Conservation (phyloP, 2,888 invertebrate species). For the Acronicta leporina region DNA sequence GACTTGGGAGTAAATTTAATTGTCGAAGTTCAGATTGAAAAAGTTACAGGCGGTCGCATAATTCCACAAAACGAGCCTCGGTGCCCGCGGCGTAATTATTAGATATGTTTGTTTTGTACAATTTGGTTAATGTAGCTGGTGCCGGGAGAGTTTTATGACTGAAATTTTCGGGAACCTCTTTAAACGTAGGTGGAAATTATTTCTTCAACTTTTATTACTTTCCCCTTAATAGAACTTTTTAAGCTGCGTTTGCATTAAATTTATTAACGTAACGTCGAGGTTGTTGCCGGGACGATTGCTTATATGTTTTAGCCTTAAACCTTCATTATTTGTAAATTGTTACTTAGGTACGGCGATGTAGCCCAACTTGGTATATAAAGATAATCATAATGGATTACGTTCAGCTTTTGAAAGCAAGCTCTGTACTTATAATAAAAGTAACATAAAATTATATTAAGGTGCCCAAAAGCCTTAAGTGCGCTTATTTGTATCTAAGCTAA, state of each 20-base stretch:
- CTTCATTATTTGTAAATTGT: conserved; percentile 52
- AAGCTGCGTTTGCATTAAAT: conserved; percentile 56
- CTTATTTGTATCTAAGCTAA: conserved; percentile 39
- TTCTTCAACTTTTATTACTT: conserved; percentile 73
- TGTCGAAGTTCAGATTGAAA: conserved; percentile 88
- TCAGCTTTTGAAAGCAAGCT: conserved; percentile 21
- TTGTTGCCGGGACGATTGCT: conserved; percentile 45
- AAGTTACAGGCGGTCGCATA: conserved; percentile 84
- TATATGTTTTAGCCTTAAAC: conserved; percentile 42
- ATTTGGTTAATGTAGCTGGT: conserved; percentile 81
- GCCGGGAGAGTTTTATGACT: conserved; percentile 71
- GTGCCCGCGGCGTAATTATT: conserved; percentile 78
- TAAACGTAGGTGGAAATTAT: conserved; percentile 74
- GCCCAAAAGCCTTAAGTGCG: conserved; percentile 18
- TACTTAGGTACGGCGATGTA: conserved; percentile 24
- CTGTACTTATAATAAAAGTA: conserved; percentile 36
- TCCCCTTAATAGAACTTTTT: conserved; percentile 62
- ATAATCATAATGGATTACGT: conserved; percentile 48
- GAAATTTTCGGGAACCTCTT: conserved; percentile 72
- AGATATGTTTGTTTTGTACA: conserved; percentile 84
- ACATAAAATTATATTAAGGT: conserved; percentile 34
- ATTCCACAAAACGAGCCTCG: conserved; percentile 76
- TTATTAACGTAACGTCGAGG: conserved; percentile 41
- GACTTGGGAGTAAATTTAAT: conserved; percentile 84
- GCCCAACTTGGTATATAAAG: conserved; percentile 45